phyloP scores from a whole-genome alignment of 2,888 invertebrate species.

The Nyleta sp. region DNA sequence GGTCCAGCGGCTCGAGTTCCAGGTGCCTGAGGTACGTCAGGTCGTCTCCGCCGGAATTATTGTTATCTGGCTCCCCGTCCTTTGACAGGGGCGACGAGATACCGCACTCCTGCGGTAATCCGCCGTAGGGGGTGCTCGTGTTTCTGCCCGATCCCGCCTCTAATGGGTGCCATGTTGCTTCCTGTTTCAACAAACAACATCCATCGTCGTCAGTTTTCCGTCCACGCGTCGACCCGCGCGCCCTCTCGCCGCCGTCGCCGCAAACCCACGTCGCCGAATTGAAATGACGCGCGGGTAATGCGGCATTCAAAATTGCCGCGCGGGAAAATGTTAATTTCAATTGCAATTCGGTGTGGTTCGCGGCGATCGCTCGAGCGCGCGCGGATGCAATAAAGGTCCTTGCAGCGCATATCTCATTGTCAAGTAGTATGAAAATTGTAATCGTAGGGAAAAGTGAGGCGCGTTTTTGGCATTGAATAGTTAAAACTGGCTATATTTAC shows the following conservation, averaged over 20 bases:
- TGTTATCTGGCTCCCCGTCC: constrained; percentile 80
- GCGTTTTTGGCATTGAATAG: constrained; percentile 45
- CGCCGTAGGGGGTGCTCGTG: constrained; percentile 81
- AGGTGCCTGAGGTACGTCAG: constrained; percentile 86
- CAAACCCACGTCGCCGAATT: too few relatives aligned
- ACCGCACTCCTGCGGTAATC: constrained; percentile 77
- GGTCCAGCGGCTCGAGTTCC: constrained; percentile 90
- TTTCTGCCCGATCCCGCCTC: constrained; percentile 80
- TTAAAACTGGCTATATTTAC: constrained; percentile 37
- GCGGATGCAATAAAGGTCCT: constrained; percentile 14
- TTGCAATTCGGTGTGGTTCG: background rate
- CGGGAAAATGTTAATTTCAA: background rate
- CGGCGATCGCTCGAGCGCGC: background rate
- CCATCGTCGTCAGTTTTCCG: background rate
- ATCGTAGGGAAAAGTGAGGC: constrained; percentile 34
- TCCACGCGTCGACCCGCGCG: too few relatives aligned
- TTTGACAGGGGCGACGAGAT: constrained; percentile 76
- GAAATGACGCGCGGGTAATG: too few relatives aligned
- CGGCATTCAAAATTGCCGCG: background rate
- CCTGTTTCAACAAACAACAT: constrained; percentile 69
- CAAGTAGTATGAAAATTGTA: constrained; percentile 15
- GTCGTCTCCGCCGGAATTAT: constrained; percentile 80
- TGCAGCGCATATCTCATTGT: constrained; percentile 28
- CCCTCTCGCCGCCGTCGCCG: too few relatives aligned
- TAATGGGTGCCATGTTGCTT: constrained; percentile 82